Evolutionary conservation across 2,113 vertebrate genomes (phyloP).

Genomic region (Syngnathus scovelli): DNA sequence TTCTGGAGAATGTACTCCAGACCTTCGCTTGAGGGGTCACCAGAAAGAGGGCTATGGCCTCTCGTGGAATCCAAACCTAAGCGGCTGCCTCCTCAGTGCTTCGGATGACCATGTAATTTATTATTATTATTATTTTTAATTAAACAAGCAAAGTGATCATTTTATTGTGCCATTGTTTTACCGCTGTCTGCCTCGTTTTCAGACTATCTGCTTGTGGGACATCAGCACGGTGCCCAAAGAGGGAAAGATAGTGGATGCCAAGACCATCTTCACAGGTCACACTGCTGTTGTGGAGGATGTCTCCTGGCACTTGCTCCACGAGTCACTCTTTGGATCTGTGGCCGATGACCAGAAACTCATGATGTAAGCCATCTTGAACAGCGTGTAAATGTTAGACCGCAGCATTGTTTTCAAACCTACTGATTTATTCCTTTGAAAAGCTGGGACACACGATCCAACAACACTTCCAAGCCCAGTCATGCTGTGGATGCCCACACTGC

Average conservation of each 20-base stretch:
- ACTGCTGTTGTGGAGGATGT: constrained; percentile 96
- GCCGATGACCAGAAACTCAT: constrained; percentile 98
- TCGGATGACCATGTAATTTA: constrained; percentile 91
- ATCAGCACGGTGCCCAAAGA: constrained; percentile 96
- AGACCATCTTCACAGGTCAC: constrained; percentile 97
- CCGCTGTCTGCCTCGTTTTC: constrained; percentile 19
- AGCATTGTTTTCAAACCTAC: neutral
- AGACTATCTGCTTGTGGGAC: constrained; percentile 98
- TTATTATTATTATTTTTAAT: neutral
- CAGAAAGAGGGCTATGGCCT: constrained; percentile 97
- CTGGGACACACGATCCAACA: constrained; percentile 96
- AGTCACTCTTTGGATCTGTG: constrained; percentile 93
- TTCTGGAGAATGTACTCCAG: constrained; percentile 95
- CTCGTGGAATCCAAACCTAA: constrained; percentile 97
- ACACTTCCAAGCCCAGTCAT: constrained; percentile 96
- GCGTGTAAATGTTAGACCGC: neutral
- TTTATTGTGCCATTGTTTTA: neutral
- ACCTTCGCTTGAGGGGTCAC: constrained; percentile 90
- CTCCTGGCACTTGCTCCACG: constrained; percentile 93
- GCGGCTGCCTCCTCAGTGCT: constrained; percentile 92
- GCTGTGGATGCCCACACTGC: constrained; percentile 96
- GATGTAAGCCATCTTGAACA: constrained; percentile 78
- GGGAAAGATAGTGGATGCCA: constrained; percentile 94
- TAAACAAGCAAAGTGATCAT: neutral
- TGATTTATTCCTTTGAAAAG: constrained; percentile 56